Percentiles rank a stretch among this genome's conserved stretches.
Evolutionary conservation across 2,113 vertebrate genomes (phyloP).

Genomic region (Electrona antarctica): DNA sequence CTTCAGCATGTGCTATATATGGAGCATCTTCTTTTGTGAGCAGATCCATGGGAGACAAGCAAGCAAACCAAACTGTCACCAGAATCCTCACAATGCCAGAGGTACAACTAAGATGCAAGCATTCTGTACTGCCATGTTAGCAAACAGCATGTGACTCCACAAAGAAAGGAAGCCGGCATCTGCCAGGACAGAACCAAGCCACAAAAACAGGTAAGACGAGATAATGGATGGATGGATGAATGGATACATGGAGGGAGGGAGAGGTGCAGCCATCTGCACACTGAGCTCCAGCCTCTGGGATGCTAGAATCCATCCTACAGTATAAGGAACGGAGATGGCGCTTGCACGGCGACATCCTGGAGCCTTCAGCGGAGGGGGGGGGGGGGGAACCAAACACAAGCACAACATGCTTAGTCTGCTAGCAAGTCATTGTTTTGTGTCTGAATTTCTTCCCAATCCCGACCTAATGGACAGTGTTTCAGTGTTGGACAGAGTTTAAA

Average conservation of each 20-base stretch:
- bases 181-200: slow-evolving; percentile 32
- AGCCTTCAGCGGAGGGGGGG: slow-evolving; percentile 28
- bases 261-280: slow-evolving; percentile 61
- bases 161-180: slow-evolving; percentile 39
- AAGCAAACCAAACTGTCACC: slow-evolving; percentile 26
- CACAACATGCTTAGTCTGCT: no score
- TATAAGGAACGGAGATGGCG: slow-evolving; percentile 43
- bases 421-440: not conserved
- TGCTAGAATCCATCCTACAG: slow-evolving; percentile 66
- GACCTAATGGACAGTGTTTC: slow-evolving; percentile 3
- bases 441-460: not conserved
- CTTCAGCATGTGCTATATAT: not conserved
- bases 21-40: slow-evolving; percentile 9
- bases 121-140: slow-evolving; percentile 2
- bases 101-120: slow-evolving; percentile 25
- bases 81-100: slow-evolving; percentile 47
- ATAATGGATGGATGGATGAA: slow-evolving; percentile 21
- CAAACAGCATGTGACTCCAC: slow-evolving; percentile 6
- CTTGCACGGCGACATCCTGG: slow-evolving; percentile 35
- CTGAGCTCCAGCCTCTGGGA: slow-evolving; percentile 43
- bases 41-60: not conserved
- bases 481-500: not conserved
- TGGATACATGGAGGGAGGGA: slow-evolving; percentile 31
- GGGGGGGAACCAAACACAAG: slow-evolving; percentile 27
- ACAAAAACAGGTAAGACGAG: not conserved